phyloP scores from a whole-genome alignment of 2,797 vertebrate species.

The Anabacerthia variegaticeps region DNA sequence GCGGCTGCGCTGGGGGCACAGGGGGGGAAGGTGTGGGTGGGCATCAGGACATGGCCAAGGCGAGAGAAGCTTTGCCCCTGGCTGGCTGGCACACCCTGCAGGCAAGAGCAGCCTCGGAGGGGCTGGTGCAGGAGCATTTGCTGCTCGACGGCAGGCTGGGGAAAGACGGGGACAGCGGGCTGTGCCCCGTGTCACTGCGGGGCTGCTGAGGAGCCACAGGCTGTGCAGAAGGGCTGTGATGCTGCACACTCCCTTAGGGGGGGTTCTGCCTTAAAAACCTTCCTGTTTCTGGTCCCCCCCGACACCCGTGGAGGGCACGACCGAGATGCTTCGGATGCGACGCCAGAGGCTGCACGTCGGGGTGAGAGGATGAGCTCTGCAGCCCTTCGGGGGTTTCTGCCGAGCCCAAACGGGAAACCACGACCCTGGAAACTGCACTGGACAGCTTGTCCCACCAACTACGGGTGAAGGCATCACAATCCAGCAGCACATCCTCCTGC shows the following conservation, averaged over 20 bases:
- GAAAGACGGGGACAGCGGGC: not conserved
- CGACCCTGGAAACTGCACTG: not conserved
- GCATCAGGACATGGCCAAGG: not conserved
- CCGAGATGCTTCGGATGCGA: not conserved
- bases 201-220: not conserved
- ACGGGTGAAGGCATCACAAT: fast-evolving
- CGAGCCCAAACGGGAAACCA: not conserved
- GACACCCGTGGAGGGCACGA: not conserved
- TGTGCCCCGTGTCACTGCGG: fast-evolving
- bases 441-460: not conserved
- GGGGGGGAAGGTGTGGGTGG: not conserved
- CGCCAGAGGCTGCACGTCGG: fast-evolving
- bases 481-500: not conserved
- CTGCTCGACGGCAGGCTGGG: not conserved
- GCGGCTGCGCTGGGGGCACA: not conserved
- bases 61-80: not conserved
- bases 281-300: not conserved
- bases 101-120: not conserved
- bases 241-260: not conserved
- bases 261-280: not conserved
- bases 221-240: not conserved
- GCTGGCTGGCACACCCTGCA: fast-evolving
- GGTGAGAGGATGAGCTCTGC: not conserved
- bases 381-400: not conserved
- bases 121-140: not conserved